These are phyloP conservation scores for Planiliza haematocheilus DNA, from an alignment of 2,113 vertebrate genomes.

Conservation along the genomic window DNA sequence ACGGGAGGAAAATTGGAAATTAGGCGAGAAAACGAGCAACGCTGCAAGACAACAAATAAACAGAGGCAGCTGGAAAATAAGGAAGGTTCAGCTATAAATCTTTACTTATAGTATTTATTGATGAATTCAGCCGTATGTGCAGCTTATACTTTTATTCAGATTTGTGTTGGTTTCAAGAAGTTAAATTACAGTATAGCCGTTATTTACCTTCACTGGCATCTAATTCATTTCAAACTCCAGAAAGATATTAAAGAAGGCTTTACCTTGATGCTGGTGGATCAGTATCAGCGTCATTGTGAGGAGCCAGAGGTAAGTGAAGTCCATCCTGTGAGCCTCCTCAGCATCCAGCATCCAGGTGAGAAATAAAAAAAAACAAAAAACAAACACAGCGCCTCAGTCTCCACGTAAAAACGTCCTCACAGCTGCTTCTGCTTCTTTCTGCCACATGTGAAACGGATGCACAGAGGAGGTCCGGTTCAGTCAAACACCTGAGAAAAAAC, in stretches of 20 bases:
- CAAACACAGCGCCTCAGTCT: background rate
- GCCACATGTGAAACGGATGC: background rate
- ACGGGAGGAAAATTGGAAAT: too few relatives aligned
- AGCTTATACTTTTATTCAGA: too few relatives aligned
- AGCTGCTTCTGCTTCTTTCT: conserved; percentile 8
- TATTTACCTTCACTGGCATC: too few relatives aligned
- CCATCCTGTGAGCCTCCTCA: conserved; percentile 48
- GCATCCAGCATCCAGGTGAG: conserved; percentile 28
- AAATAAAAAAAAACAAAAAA: background rate
- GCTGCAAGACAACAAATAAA: too few relatives aligned
- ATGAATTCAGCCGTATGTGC: too few relatives aligned
- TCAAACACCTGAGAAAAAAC: background rate
- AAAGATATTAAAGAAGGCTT: background rate
- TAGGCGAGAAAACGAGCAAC: too few relatives aligned
- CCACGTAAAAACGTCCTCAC: conserved; percentile 8
- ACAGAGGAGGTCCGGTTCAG: background rate
- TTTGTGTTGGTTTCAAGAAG: too few relatives aligned
- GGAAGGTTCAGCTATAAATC: too few relatives aligned
- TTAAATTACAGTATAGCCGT: too few relatives aligned
- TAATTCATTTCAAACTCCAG: too few relatives aligned
- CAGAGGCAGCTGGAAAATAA: too few relatives aligned
- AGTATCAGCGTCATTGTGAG: conserved; percentile 39
- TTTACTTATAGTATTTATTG: too few relatives aligned
- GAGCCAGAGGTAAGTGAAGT: conserved; percentile 47
- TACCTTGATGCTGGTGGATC: conserved; percentile 65